These are phyloP conservation scores for Pseudanteris insignis DNA, from an alignment of 2,888 invertebrate species.

Conservation along the genomic window DNA sequence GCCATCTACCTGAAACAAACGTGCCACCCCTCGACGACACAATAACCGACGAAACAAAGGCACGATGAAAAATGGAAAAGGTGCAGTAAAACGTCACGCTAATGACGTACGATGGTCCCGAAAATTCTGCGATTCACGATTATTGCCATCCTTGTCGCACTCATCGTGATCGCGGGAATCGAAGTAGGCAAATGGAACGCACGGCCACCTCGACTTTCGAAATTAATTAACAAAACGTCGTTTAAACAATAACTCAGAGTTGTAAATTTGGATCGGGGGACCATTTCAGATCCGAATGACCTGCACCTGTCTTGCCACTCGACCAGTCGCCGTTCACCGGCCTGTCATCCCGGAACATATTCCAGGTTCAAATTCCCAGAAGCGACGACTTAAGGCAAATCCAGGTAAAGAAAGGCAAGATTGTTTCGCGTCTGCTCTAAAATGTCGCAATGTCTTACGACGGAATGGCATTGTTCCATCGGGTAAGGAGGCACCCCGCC, in stretches of 20 bases:
- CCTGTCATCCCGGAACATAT: constrained; percentile 33
- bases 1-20: no score
- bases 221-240: constrained; percentile 17
- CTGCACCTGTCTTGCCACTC: constrained; percentile 23
- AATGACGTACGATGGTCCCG: no score
- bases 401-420: constrained; percentile 37
- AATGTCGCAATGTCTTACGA: constrained; percentile 62
- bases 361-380: constrained; percentile 19
- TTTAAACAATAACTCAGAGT: constrained; percentile 13
- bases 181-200: no score
- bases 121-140: no score
- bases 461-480: constrained; percentile 35
- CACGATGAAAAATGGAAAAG: no score
- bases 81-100: no score
- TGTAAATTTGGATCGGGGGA: constrained; percentile 16
- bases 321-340: constrained; percentile 11
- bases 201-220: neutral
- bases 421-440: constrained; percentile 53
- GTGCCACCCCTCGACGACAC: no score
- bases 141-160: no score
- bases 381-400: constrained; percentile 27
- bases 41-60: no score
- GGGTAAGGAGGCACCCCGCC: constrained; percentile 39
- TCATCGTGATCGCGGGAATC: no score
- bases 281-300: constrained; percentile 6